phyloP scores from a whole-genome alignment of 2,113 vertebrate species.

The Trochalopteron elliotii region DNA sequence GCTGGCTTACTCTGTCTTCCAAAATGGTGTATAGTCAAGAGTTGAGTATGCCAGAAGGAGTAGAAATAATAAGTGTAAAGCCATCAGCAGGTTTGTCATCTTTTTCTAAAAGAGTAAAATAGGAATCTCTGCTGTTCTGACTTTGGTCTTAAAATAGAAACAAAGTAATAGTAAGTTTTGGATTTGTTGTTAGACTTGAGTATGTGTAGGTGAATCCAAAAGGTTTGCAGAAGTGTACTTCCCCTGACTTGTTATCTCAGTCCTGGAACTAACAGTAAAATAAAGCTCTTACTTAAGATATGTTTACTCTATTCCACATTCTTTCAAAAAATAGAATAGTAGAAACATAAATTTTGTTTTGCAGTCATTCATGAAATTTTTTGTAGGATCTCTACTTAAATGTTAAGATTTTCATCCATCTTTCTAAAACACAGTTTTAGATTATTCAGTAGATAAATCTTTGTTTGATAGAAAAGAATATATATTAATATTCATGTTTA shows the following conservation, averaged over 20 bases:
- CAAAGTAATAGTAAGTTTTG: neutral
- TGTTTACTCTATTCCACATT: neutral
- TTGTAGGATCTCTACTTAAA: neutral
- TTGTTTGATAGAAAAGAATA: neutral
- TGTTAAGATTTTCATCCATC: neutral
- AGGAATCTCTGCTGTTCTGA: neutral
- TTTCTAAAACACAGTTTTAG: neutral
- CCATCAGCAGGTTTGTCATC: conserved; percentile 91
- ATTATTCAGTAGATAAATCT: neutral
- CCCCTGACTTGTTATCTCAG: rapidly evolving
- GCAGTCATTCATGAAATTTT: neutral
- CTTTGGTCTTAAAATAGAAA: neutral
- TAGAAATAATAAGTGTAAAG: conserved; percentile 88
- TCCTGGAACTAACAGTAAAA: neutral
- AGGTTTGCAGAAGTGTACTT: neutral
- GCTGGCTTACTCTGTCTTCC: conserved; percentile 85
- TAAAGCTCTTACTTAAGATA: neutral
- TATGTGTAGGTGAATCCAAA: neutral
- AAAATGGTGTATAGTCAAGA: conserved; percentile 89
- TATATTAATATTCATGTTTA: neutral
- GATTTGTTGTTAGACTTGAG: neutral
- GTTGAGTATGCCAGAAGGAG: conserved; percentile 85
- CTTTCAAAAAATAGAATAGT: neutral
- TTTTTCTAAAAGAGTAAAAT: neutral
- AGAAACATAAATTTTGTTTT: neutral